phyloP scores from a whole-genome alignment of 2,797 vertebrate species.

The Acrossocheilus wenchowensis region DNA sequence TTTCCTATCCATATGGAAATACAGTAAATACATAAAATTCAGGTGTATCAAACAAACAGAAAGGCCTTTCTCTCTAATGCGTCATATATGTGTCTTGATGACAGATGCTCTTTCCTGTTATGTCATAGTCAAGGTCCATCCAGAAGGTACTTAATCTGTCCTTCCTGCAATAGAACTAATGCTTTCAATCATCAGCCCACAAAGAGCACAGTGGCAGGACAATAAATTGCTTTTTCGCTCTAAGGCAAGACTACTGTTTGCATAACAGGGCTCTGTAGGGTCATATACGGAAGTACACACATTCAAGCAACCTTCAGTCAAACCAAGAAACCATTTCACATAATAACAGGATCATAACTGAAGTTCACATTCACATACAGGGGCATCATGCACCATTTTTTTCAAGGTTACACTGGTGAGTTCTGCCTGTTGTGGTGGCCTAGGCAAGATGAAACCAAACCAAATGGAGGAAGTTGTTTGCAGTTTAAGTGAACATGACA shows the following conservation, averaged over 20 bases:
- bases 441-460: not conserved
- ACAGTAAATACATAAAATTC: not conserved
- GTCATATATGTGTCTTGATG: conserved; percentile 5
- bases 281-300: conserved; percentile 11
- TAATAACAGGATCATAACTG: not conserved
- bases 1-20: not conserved
- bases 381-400: not conserved
- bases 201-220: conserved; percentile 15
- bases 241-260: conserved; percentile 21
- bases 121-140: conserved; percentile 24
- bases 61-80: not conserved
- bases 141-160: conserved; percentile 35
- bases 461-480: not conserved
- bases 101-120: conserved; percentile 38
- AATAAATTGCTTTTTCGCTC: conserved; percentile 34
- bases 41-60: not conserved
- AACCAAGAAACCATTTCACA: conserved; percentile 11
- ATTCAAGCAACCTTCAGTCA: conserved; percentile 13
- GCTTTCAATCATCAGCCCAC: conserved; percentile 37
- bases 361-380: not conserved
- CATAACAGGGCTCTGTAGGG: not conserved
- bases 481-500: not conserved
- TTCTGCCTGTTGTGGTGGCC: not conserved
- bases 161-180: conserved; percentile 28
- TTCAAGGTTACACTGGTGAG: not conserved